Evolutionary conservation across 2,888 invertebrate species (phyloP).

Genomic region (Xestia rhomboidea): DNA sequence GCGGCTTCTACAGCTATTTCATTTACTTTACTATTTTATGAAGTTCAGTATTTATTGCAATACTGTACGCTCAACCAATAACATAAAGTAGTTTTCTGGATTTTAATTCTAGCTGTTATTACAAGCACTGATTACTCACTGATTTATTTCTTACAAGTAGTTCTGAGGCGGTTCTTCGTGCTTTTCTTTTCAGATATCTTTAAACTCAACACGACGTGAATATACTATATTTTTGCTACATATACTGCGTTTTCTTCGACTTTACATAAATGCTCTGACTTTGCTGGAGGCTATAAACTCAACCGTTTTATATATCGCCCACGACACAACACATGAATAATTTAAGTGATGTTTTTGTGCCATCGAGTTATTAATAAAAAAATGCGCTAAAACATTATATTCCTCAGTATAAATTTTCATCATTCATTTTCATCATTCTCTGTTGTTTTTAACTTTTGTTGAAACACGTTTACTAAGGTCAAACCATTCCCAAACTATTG

Average conservation of each 20-base stretch:
- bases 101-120: slow-evolving; percentile 11
- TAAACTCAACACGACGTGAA: neutral
- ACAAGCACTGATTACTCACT: too few species aligned
- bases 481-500: neutral
- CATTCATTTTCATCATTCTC: too few species aligned
- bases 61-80: slow-evolving; percentile 10
- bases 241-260: neutral
- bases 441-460: neutral
- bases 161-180: too few species aligned
- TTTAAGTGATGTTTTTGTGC: neutral
- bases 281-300: slow-evolving; percentile 7
- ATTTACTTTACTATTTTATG: slow-evolving; percentile 43
- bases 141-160: neutral
- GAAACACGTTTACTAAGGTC: neutral
- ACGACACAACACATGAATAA: slow-evolving; percentile 26
- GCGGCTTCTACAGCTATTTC: slow-evolving; percentile 44
- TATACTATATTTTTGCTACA: neutral
- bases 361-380: neutral
- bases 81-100: neutral
- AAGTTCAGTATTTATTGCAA: slow-evolving; percentile 50
- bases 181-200: neutral
- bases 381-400: neutral
- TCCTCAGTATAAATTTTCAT: too few species aligned
- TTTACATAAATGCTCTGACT: neutral
- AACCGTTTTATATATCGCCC: slow-evolving; percentile 41